phyloP scores from a whole-genome alignment of 2,888 invertebrate species.

The Epinotia ramella region DNA sequence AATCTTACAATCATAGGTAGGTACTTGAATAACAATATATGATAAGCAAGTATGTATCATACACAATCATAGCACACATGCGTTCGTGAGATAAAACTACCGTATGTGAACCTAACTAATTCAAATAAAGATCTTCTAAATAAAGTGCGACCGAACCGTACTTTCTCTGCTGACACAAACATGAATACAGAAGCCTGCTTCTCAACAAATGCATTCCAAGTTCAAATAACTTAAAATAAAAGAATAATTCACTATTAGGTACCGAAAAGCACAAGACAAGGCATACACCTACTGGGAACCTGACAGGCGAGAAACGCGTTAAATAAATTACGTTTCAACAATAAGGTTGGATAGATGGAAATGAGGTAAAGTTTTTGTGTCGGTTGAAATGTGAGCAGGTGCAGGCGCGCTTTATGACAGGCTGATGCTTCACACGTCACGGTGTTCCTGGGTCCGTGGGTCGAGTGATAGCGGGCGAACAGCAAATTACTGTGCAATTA shows the following conservation, averaged over 20 bases:
- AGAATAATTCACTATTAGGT: conserved; percentile 21
- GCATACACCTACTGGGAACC: conserved; percentile 44
- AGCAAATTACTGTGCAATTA: neutral
- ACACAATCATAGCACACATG: no score
- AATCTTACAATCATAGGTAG: no score
- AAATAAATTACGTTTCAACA: conserved; percentile 61
- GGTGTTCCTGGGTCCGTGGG: conserved; percentile 54
- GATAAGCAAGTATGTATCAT: no score
- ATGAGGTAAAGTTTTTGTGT: conserved; percentile 51
- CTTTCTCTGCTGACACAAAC: conserved; percentile 23
- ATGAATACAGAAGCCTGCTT: conserved; percentile 21
- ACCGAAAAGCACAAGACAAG: conserved; percentile 39
- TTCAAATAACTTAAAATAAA: conserved; percentile 33
- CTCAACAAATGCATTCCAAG: conserved; percentile 39
- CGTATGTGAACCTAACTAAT: neutral
- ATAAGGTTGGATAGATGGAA: conserved; percentile 56
- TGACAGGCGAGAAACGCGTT: conserved; percentile 66
- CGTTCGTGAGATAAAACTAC: no score
- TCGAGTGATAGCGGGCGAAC: conserved; percentile 55
- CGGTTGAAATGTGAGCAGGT: conserved; percentile 64
- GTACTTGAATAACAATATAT: no score
- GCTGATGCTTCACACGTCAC: conserved; percentile 62
- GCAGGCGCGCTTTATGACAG: conserved; percentile 64
- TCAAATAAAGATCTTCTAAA: neutral
- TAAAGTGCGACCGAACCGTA: neutral